Evolutionary conservation across 2,113 vertebrate genomes (phyloP), one percentile per base, ranked within the genome.

Genomic region (Phaetusa simplex): DNA sequence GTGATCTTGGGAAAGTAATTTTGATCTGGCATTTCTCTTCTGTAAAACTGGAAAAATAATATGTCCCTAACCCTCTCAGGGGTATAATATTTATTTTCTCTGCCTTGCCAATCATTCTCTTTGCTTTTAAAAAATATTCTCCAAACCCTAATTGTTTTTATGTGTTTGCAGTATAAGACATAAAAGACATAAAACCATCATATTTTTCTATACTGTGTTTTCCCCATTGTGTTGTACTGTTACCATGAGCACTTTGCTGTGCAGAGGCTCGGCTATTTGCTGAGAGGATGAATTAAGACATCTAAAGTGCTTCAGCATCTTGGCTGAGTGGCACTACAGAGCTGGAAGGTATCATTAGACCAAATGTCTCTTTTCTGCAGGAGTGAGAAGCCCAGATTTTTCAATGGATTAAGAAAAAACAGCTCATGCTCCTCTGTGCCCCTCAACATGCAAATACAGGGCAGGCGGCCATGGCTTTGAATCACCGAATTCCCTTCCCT

Each of bases 121-220:
- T 91, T 42, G 82, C 85, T 94, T 97, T 94, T 62, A 93, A 95
- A 96, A 95, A 86, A 95, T 66, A 93, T 62, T 76, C 95, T 97
- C 93, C 85, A 80, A 96, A 92, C 74, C 58, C 95, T 96, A 88
- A 97, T 94, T 97, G 93, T 61, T 95, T 97, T 92, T 96, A 96
- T 97, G 95, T 88, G 87, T 94, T 95, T 86, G 93, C 90, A 90
- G 82, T 81, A 47, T 83, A 85, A 89, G 78, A 91, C 84, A 96
- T 89, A 97, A 95, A 96, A 94, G 81, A 95, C 64, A 93, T 88
- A 94, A 97, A 96, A 1, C 81, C 84, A 94, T 90, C 81, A 40
- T 82, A 89, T 91, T 90, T 91, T 79, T 91, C 93, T 85, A 34
- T 47, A 59, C 73, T 61, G 61, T 62, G 43, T 94, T 96, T 95